A percentile compares a stretch with the other conserved stretches of the same genome.
Evolutionary conservation across 2,888 invertebrate species (phyloP).

Genomic region (Cephus sareptanus): DNA sequence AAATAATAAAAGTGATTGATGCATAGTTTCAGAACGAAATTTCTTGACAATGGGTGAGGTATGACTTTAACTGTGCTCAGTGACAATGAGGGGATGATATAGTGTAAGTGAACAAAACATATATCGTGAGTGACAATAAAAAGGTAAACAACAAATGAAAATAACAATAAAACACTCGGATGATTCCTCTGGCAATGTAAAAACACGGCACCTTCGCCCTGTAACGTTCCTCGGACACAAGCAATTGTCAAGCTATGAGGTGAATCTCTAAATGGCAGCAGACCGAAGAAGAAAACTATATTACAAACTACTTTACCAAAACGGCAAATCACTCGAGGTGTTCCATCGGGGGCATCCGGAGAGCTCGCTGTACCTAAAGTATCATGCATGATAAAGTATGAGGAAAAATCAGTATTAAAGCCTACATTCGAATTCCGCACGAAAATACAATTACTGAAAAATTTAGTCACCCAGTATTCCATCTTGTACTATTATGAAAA

Average conservation of each 20-base stretch:
- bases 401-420: slow-evolving; percentile 5
- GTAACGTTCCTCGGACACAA: slow-evolving; percentile 35
- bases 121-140: not conserved
- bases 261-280: slow-evolving; percentile 38
- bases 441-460: not conserved
- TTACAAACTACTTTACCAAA: slow-evolving; percentile 61
- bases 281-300: slow-evolving; percentile 35
- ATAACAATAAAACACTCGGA: slow-evolving; percentile 14
- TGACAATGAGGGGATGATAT: not conserved
- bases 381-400: slow-evolving; percentile 39
- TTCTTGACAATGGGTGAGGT: not conserved
- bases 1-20: not conserved
- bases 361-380: slow-evolving; percentile 59
- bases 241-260: slow-evolving; percentile 51
- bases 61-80: not conserved
- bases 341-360: slow-evolving; percentile 50
- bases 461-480: not conserved
- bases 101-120: not conserved
- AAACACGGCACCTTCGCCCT: slow-evolving; percentile 6
- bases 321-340: slow-evolving; percentile 59
- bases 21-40: not conserved
- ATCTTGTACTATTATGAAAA: not conserved
- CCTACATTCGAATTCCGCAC: not conserved
- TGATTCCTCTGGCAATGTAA: slow-evolving; percentile 13
- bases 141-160: not conserved